phyloP scores from a whole-genome alignment of 2,888 invertebrate species.

The Microplitis deprimator region DNA sequence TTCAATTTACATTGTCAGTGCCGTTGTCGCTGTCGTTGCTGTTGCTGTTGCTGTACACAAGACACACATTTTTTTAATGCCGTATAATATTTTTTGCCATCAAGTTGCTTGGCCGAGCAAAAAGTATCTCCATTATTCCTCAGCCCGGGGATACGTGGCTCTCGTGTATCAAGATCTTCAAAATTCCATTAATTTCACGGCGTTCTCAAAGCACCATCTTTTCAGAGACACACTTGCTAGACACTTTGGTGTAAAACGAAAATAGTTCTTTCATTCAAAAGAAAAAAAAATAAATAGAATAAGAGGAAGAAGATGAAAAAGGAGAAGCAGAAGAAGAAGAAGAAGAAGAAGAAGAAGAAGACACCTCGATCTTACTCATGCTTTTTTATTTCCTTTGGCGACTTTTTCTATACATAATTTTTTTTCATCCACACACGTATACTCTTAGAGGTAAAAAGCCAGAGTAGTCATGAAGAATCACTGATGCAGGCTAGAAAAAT shows the following conservation, averaged over 20 bases:
- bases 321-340: background rate
- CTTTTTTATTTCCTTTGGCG: background rate
- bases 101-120: conserved; percentile 13
- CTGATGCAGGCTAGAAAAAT: conserved; percentile 31
- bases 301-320: background rate
- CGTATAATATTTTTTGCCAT: conserved; percentile 1
- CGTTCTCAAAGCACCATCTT: conserved; percentile 33
- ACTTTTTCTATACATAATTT: conserved; percentile 11
- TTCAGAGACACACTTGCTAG: conserved; percentile 34
- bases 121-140: conserved; percentile 24
- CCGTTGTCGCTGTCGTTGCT: too few relatives aligned
- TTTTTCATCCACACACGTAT: conserved; percentile 22
- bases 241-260: conserved; percentile 28
- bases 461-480: conserved; percentile 20
- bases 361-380: background rate
- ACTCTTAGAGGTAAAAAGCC: background rate
- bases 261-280: conserved; percentile 32
- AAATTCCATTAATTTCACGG: conserved; percentile 38
- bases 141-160: conserved; percentile 18
- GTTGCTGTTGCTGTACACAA: background rate
- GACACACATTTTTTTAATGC: conserved; percentile 7
- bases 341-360: background rate
- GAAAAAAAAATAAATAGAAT: background rate
- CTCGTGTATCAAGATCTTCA: conserved; percentile 32
- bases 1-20: too few relatives aligned